Percentiles rank a stretch among this genome's conserved stretches.
phyloP scores from a whole-genome alignment of 2,113 vertebrate species.

The Rhabdornis inornatus region DNA sequence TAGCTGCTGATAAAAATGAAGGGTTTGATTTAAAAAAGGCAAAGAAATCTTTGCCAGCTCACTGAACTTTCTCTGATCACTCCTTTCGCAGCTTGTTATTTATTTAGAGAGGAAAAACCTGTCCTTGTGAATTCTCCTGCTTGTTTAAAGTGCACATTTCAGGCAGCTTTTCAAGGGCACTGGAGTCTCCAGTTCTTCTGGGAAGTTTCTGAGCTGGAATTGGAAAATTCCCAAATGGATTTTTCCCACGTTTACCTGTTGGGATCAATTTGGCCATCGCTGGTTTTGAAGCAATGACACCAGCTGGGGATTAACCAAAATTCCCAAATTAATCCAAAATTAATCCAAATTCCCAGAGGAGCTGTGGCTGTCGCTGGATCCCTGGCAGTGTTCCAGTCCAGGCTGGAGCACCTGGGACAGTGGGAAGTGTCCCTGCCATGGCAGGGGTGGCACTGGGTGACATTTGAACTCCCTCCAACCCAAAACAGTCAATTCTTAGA shows the following conservation, averaged over 20 bases:
- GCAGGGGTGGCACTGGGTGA: not conserved
- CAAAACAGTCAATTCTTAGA: not conserved
- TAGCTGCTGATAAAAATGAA: not conserved
- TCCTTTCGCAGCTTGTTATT: not conserved
- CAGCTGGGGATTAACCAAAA: not conserved
- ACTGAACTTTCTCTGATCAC: not conserved
- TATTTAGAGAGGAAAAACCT: not conserved
- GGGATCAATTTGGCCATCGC: accelerated
- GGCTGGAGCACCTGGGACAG: not conserved
- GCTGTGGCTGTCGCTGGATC: not conserved
- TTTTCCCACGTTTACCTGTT: not conserved
- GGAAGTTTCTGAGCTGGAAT: not conserved
- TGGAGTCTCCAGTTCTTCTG: not conserved
- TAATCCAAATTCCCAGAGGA: not conserved
- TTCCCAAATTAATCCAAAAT: no score
- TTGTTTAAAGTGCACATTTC: not conserved
- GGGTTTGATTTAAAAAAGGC: not conserved
- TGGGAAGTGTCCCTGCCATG: not conserved
- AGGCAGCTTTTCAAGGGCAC: not conserved
- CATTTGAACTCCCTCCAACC: accelerated
- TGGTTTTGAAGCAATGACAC: not conserved
- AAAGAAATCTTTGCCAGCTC: not conserved
- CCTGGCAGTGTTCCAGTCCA: not conserved
- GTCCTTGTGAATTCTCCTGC: not conserved
- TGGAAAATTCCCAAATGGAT: not conserved